Evolutionary conservation across 2,888 invertebrate genomes (phyloP).

Genomic region (Ophioninae sp.): DNA sequence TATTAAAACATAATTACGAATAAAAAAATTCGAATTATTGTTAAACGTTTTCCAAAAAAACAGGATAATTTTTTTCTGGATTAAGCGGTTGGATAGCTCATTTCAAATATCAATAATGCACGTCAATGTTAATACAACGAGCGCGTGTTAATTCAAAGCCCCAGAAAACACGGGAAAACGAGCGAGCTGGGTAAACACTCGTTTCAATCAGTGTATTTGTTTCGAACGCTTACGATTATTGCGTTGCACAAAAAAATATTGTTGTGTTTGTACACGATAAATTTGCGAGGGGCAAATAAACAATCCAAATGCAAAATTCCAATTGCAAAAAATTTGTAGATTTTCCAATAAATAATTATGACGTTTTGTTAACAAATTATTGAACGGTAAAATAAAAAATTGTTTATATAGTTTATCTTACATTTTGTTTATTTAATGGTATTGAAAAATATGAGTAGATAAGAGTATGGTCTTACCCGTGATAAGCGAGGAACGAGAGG

Average conservation of each 20-base stretch:
- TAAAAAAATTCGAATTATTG: background rate
- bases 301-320: background rate
- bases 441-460: background rate
- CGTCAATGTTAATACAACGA: background rate
- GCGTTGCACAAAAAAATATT: background rate
- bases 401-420: too few relatives aligned
- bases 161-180: background rate
- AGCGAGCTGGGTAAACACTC: background rate
- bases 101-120: background rate
- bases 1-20: too few relatives aligned
- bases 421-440: background rate
- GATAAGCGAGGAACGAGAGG: constrained; percentile 89
- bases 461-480: constrained; percentile 84
- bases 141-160: background rate
- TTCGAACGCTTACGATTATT: background rate
- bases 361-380: too few relatives aligned
- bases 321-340: background rate
- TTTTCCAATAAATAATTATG: background rate
- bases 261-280: background rate
- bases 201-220: background rate
- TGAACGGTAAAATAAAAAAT: too few relatives aligned
- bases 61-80: background rate
- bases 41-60: background rate
- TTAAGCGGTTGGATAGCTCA: background rate
- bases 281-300: background rate